Base-by-base conservation (phyloP, 2,113 vertebrate species). In the Ahaetulla prasina region DNA sequence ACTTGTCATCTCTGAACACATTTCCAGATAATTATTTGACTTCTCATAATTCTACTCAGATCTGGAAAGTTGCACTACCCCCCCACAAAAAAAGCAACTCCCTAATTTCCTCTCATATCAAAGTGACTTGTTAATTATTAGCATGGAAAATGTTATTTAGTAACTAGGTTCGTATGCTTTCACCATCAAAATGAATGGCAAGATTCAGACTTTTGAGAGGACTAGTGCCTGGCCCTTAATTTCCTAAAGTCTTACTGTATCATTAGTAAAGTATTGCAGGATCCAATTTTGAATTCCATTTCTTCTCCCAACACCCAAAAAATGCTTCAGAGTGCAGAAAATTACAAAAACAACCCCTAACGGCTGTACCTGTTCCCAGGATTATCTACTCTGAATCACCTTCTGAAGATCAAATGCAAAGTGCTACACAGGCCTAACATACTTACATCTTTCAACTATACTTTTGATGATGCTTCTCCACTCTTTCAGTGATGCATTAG, bases 111-210 rank as follows among this genome's bases (percentile, higher is more conserved):
- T 95, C 94, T 93, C 92, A 90, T 95, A 96, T 95, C 45, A 96
- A 95, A 96, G 96, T 92, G 94, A 95, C 96, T 96, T 96, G 85
- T 93, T 97, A 97, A 96, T 96, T 96, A 96, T 92, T 95, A 96
- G 95, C 95, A 96, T 97, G 96, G 94, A 96, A 97, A 97, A 96
- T 97, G 27, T 96, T 95, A 96, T 97, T 97, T 97, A 97, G 94
- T 94, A 95, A 96, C 94, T 97, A 96, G 74, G 90, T 88, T 55
- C 91, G 25, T 0, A 97, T 97, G 53, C 95, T 93, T 35, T 89
- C 94, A 16, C n/a, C 20, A 50, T 30, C n/a, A 25, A 95, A 94
- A 6, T 94, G 18, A 91, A 68, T 10, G 60, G 60, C 85, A 93
- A 91, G 49, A 89, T 90, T 94, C 93, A 94, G 52, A 92, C 18